phyloP scores from a whole-genome alignment of 2,888 invertebrate species.

The Drosophila paramelanica region DNA sequence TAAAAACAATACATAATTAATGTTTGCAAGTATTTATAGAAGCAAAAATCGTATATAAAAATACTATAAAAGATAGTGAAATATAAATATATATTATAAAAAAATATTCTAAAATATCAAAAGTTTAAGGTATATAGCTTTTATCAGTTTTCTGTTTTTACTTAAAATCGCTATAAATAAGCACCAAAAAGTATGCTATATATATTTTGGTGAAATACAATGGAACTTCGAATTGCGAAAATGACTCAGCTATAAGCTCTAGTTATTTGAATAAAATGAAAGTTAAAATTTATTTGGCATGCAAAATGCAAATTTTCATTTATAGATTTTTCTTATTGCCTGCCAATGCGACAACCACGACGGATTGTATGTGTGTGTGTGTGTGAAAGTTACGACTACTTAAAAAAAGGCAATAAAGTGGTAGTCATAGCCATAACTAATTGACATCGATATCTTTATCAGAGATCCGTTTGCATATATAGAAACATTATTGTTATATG shows the following conservation, averaged over 20 bases:
- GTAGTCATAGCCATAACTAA: slow-evolving; percentile 53
- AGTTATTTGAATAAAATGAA: slow-evolving; percentile 2
- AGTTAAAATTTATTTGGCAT: slow-evolving; percentile 29
- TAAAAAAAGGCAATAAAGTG: slow-evolving; percentile 59
- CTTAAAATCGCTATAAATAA: too few species aligned
- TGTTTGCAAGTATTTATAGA: too few species aligned
- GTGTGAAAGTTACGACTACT: slow-evolving; percentile 23
- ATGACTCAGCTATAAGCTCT: slow-evolving; percentile 6
- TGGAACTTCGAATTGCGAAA: slow-evolving; percentile 7
- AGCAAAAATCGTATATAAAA: too few species aligned
- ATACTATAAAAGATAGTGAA: too few species aligned
- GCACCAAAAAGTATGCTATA: slow-evolving; percentile 11
- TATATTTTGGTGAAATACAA: background rate
- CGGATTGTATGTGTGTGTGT: background rate
- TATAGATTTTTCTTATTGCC: slow-evolving; percentile 4
- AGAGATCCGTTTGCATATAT: slow-evolving; percentile 8
- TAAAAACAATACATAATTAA: too few species aligned
- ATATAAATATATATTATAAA: too few species aligned
- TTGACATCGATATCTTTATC: slow-evolving; percentile 55
- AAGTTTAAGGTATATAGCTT: too few species aligned
- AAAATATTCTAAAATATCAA: too few species aligned
- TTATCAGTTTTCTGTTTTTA: too few species aligned
- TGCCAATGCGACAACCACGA: slow-evolving; percentile 21
- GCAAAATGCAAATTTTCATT: slow-evolving; percentile 40
- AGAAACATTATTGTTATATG: slow-evolving; percentile 1